Evolutionary conservation across 1,140 invertebrate genomes (phyloP).

Genomic region (Bombus vancouverensis): DNA sequence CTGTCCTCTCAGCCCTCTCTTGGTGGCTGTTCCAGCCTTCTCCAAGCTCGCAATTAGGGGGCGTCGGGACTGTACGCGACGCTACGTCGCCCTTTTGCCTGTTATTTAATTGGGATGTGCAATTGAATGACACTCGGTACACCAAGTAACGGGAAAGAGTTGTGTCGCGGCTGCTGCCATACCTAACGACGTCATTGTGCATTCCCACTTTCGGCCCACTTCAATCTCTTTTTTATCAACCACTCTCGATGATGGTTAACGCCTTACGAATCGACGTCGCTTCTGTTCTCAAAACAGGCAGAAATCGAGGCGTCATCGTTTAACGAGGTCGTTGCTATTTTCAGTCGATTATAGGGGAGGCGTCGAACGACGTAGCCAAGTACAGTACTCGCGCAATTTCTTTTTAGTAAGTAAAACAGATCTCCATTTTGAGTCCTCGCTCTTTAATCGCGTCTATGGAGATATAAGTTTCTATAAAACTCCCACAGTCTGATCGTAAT

Average conservation of each 20-base stretch:
- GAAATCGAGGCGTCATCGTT: not conserved
- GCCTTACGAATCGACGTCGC: conserved; percentile 7
- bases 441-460: too few species aligned
- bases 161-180: conserved; percentile 65
- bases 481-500: too few species aligned
- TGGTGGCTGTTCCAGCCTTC: conserved; percentile 48
- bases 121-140: conserved; percentile 82
- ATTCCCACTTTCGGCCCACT: conserved; percentile 60
- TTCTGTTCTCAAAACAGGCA: conserved; percentile 1
- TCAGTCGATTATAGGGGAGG: too few species aligned
- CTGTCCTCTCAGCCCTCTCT: conserved; percentile 55
- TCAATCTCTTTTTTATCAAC: conserved; percentile 39
- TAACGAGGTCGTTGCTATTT: not conserved
- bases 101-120: conserved; percentile 83
- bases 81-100: conserved; percentile 83
- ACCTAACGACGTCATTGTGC: conserved; percentile 74
- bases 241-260: conserved; percentile 51
- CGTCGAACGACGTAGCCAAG: too few species aligned
- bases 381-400: too few species aligned
- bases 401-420: too few species aligned
- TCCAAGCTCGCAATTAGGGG: conserved; percentile 79
- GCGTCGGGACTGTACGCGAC: conserved; percentile 77
- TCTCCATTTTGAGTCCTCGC: too few species aligned
- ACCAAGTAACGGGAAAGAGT: conserved; percentile 73
- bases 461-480: too few species aligned